These are phyloP conservation scores for Hipposideros armiger DNA, from an alignment of 2,113 vertebrate genomes.

Conservation along the genomic window DNA sequence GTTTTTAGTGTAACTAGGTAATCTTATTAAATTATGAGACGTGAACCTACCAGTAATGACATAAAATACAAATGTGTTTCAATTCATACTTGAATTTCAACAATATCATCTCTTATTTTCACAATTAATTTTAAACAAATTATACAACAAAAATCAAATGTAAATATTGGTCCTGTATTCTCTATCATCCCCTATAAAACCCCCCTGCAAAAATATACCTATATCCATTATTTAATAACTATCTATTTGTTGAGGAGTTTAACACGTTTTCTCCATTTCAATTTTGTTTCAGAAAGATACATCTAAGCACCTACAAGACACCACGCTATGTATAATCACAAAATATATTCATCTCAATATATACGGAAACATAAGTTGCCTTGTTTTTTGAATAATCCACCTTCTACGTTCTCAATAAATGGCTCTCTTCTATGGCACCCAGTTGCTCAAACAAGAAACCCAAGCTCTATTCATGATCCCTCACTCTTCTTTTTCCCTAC, in stretches of 20 bases:
- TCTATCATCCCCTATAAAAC: not conserved
- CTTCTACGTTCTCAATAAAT: not conserved
- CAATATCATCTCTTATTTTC: not conserved
- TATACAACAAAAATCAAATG: not conserved
- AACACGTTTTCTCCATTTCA: not conserved
- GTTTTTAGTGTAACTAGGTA: not conserved
- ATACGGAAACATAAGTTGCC: not conserved
- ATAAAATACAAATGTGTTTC: not conserved
- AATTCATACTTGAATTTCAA: not conserved
- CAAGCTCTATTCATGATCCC: not conserved
- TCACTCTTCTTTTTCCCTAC: accelerated
- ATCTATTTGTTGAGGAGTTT: not conserved
- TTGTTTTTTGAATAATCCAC: not conserved
- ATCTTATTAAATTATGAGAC: not conserved
- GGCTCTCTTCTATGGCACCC: not conserved
- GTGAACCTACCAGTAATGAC: not conserved
- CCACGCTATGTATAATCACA: not conserved
- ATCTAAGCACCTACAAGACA: not conserved
- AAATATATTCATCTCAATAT: not conserved
- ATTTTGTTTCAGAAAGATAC: not conserved
- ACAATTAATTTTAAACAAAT: not conserved
- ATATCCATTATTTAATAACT: not conserved
- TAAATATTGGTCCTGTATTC: not conserved
- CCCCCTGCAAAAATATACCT: not conserved
- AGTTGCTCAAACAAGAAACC: not conserved